phyloP scores from a whole-genome alignment of 30 jellyfish, hydroid and myxozoan species.

The Turritopsis dohrnii region DNA sequence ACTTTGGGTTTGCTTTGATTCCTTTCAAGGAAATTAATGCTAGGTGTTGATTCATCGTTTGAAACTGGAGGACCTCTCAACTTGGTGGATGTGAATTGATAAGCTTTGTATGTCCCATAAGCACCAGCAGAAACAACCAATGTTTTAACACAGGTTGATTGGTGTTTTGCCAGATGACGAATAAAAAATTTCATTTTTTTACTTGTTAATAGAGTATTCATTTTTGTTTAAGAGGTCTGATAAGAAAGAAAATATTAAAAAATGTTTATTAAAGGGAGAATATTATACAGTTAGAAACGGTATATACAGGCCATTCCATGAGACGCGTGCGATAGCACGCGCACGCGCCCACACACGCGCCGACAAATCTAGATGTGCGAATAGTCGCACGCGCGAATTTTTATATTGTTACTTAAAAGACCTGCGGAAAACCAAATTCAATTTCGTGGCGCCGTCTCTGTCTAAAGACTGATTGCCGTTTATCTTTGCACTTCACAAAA shows the following conservation, averaged over 20 bases:
- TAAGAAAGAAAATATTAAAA: not conserved
- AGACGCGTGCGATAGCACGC: too few species aligned
- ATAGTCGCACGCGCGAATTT: too few species aligned
- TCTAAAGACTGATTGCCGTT: too few species aligned
- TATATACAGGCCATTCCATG: too few species aligned
- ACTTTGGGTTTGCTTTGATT: slow-evolving; percentile 29
- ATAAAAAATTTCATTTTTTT: slow-evolving; percentile 17
- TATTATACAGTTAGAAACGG: not conserved
- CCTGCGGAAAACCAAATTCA: too few species aligned
- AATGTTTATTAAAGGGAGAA: not conserved
- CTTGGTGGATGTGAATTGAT: slow-evolving; percentile 48
- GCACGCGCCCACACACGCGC: too few species aligned
- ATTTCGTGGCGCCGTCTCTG: too few species aligned
- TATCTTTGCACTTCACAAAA: too few species aligned
- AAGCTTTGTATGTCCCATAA: slow-evolving; percentile 47
- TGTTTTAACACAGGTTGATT: slow-evolving; percentile 33
- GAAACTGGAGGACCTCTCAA: not conserved
- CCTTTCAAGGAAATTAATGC: not conserved
- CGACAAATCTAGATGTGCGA: too few species aligned
- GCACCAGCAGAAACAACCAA: slow-evolving; percentile 65
- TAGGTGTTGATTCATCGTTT: not conserved
- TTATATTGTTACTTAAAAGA: too few species aligned
- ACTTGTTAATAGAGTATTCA: slow-evolving; percentile 23
- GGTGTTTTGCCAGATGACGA: slow-evolving; percentile 26
- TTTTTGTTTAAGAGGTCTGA: not conserved